Conservation (phyloP, 2,888 invertebrate species). For the Eulithis prunata region DNA sequence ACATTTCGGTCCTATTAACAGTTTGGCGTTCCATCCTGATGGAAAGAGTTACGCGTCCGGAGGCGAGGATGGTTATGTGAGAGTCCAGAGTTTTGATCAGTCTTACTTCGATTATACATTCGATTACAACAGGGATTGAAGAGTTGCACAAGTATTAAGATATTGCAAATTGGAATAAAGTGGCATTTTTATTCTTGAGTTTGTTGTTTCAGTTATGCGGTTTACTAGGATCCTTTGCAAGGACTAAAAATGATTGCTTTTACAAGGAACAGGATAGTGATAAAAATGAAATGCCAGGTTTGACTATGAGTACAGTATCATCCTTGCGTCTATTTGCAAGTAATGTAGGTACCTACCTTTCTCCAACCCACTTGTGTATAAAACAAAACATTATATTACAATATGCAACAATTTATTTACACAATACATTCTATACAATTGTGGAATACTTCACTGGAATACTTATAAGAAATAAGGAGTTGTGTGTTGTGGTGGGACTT, state of each 20-base stretch:
- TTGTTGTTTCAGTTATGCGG: conserved; percentile 10
- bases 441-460: conserved; percentile 61
- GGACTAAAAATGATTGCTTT: background rate
- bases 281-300: too few species aligned
- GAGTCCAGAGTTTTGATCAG: conserved; percentile 97
- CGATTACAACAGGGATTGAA: conserved; percentile 88
- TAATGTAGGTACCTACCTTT: too few species aligned
- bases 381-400: conserved; percentile 30
- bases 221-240: background rate
- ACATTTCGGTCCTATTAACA: conserved; percentile 99
- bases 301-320: too few species aligned
- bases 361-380: too few species aligned
- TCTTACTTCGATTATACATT: conserved; percentile 98
- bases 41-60: conserved; percentile 98
- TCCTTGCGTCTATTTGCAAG: too few species aligned
- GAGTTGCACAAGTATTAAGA: conserved; percentile 30
- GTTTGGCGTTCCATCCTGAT: conserved; percentile 98
- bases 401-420: conserved; percentile 71
- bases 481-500: conserved; percentile 95
- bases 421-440: conserved; percentile 54
- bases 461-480: conserved; percentile 98
- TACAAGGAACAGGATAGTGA: too few species aligned
- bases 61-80: conserved; percentile 99
- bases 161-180: conserved; percentile 37
- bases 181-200: conserved; percentile 32